Conservation (phyloP, 2,797 vertebrate genomes). For the Parauchenoglanis punctatus region DNA sequence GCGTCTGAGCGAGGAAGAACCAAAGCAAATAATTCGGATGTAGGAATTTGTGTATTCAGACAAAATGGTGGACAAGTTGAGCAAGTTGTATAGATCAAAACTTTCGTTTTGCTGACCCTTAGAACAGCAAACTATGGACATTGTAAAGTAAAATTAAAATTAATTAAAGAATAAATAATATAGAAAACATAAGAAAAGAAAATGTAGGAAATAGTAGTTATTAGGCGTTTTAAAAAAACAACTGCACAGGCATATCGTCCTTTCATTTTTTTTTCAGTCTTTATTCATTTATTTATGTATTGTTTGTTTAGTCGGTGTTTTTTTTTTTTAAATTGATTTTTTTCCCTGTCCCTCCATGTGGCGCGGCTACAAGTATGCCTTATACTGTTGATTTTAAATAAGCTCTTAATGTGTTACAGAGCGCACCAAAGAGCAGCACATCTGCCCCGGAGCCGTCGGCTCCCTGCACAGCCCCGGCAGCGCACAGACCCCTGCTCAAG, state of each 20-base stretch:
- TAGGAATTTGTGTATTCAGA: not conserved
- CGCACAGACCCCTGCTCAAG: conserved; percentile 77
- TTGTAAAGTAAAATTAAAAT: not conserved
- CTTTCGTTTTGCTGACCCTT: not conserved
- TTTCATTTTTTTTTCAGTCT: not conserved
- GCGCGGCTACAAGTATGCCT: not conserved
- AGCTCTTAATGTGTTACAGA: conserved; percentile 62
- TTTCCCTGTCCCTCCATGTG: not conserved
- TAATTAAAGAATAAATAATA: not conserved
- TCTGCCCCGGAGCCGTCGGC: conserved; percentile 70
- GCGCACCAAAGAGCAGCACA: conserved; percentile 67
- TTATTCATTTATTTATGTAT: not conserved
- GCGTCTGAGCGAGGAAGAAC: not conserved
- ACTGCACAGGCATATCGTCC: not conserved
- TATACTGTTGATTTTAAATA: not conserved
- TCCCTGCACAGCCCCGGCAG: conserved; percentile 71
- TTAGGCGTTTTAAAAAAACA: too few species aligned
- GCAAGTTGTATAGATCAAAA: not conserved
- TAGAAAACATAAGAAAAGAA: not conserved
- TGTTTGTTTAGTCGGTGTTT: not conserved
- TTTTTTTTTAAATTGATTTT: not conserved
- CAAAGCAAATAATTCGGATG: not conserved
- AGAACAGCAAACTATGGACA: not conserved
- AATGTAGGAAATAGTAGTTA: not conserved
- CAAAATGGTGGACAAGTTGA: not conserved